A percentile compares a stretch with the other conserved stretches of the same genome.
phyloP scores from a whole-genome alignment of 2,113 vertebrate genomes.

The Xenus cinereus region DNA sequence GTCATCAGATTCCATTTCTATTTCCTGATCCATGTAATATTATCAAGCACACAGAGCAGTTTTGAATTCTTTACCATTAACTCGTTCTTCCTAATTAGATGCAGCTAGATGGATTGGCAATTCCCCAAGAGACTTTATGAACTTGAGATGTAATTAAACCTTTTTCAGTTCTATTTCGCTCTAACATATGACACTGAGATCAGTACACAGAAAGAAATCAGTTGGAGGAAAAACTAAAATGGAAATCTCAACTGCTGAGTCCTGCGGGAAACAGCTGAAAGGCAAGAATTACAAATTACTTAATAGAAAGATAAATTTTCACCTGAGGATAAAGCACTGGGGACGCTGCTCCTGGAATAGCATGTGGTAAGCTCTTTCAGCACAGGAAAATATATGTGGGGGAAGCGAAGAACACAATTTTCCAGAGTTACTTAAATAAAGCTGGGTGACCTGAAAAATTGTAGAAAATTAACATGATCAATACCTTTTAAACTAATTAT shows the following conservation, averaged over 20 bases:
- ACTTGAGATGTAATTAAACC: conserved; percentile 32
- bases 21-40: not conserved
- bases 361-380: conserved; percentile 91
- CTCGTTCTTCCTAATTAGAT: conserved; percentile 12
- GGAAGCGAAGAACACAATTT: conserved; percentile 87
- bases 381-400: conserved; percentile 93
- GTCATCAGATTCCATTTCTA: not conserved
- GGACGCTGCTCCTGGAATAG: conserved; percentile 87
- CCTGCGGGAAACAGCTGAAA: not conserved
- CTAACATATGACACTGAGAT: not conserved
- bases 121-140: conserved; percentile 5
- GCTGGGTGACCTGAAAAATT: conserved; percentile 86
- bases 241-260: not conserved
- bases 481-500: not conserved
- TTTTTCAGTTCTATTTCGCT: not conserved
- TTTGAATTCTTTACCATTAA: conserved; percentile 1
- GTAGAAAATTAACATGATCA: not conserved
- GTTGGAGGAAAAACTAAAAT: not conserved
- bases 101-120: not conserved
- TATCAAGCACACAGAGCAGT: not conserved
- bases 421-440: conserved; percentile 88
- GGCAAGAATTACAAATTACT: not conserved
- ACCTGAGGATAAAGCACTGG: conserved; percentile 95
- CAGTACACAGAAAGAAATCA: conserved; percentile 7
- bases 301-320: conserved; percentile 45